Evolutionary conservation across 1,140 invertebrate genomes (phyloP), one percentile per base, ranked within the genome.

Genomic region (Bombus ignitus): DNA sequence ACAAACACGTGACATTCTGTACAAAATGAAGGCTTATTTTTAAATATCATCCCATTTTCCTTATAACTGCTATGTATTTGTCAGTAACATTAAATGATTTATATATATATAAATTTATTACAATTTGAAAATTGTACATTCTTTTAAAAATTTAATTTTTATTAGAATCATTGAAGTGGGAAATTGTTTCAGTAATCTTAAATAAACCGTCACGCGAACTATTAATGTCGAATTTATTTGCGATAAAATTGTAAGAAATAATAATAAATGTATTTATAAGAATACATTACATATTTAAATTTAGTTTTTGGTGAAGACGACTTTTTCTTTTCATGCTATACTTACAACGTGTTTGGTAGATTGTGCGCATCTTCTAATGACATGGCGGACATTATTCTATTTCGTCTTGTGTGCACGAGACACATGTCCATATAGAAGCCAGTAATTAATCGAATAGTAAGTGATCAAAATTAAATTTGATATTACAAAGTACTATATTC

Each of bases 1-100:
- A 25, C 25, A 57, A 81, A 85, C 84, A 85, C 78, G 84, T 85
- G 84, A 85, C 59, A 35, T 15, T 74, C 62, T n/a, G 28, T 22
- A 8, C 35, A 59, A n/a, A 62, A 13, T 39, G 22, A 42, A 68
- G n/a, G 44, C 44, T 74, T 22, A 44, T 74, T 68, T 37, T 66
- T 72, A 74, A 25, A 62, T 68, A 2, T 3, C 28, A 35, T 32
- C 9, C 2, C 0, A 65, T 22, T 22, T n/a, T 42, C 44, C 18
- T 39, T 9, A 5, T 0, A 71, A 71, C 9, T 15, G 2, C 0
- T 42, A 42, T 42, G 2, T 22, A 42, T 44, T 72, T 72, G 3
- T 44, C 13, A 15, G 28, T 9, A 72, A n/a, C 13, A n/a, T 22
- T 39, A 39, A 53, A 37, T 53, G 3, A n/a, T 81, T 37, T 0